Evolutionary conservation across 2,797 vertebrate species (phyloP), one percentile per base, ranked within the genome.

Genomic region (Lacerta bilineata): DNA sequence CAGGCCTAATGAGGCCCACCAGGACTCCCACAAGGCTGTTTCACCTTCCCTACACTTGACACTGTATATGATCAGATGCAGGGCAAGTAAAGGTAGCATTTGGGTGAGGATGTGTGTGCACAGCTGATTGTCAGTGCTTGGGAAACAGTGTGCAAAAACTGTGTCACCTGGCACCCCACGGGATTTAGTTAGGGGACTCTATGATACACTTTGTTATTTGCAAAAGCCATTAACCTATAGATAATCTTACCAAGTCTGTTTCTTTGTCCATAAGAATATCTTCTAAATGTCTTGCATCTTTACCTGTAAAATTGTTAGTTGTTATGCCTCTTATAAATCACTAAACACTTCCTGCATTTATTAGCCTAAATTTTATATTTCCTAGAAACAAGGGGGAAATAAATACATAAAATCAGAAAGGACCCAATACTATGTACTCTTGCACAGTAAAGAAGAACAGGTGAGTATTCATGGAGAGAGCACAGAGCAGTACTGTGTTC

Each of bases 201-300:
- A 27, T 36, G 50, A 55, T 3, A 29, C 8, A 46, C 6, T 36
- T 80, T 59, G 33, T 0, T 87, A 15, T 76, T 81, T 33, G 81
- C 13, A 77, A 3, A n/a, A 9, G 29, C 55, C 75, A 46, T 72
- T 55, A 64, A 86, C 29, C 69, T 33, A 74, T n/a, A 88, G 64
- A 91, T 50, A 55, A 55, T 55, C 50, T 55, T 91, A 93, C 91
- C 95, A 84, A 36, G 89, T 95, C 88, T 91, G 96, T 96, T 88
- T 95, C 97, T 94, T 96, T 98, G 83, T 97, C 95, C 33, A 95
- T 83, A 80, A 96, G 97, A 83, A 97, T 91, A 10, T 94, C 86
- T 82, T 94, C 93, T 81, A 80, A 72, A 85, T 87, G 9, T 91
- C 93, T 96, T 91, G 83, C 27, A 87, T 92, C 94, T 86, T 94